Evolutionary conservation across 2,113 vertebrate species (phyloP).

Genomic region (Cinclus mexicanus): DNA sequence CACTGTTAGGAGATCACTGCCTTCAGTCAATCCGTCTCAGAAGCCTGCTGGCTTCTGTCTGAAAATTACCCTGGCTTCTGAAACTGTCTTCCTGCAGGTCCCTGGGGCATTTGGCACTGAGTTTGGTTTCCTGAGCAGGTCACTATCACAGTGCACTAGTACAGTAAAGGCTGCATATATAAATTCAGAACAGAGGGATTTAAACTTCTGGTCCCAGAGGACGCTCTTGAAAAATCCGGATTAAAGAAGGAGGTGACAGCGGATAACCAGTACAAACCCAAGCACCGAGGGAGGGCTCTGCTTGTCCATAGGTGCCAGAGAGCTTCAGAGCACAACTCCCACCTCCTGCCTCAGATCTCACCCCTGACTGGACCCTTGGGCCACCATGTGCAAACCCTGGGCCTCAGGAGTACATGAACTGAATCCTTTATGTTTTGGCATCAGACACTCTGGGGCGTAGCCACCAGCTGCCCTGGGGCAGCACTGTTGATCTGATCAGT

Average conservation of each 20-base stretch:
- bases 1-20: background rate
- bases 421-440: background rate
- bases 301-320: background rate
- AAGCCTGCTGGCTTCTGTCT: background rate
- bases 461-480: background rate
- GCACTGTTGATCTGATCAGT: background rate
- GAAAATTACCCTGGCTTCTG: background rate
- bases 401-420: too few species aligned
- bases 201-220: background rate
- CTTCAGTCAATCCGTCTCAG: background rate
- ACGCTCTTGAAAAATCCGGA: background rate
- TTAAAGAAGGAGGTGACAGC: background rate
- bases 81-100: background rate
- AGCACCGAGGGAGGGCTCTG: background rate
- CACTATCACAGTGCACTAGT: fast-evolving
- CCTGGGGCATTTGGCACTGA: background rate
- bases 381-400: background rate
- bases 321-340: background rate
- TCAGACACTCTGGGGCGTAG: background rate
- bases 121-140: background rate
- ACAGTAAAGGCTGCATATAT: background rate
- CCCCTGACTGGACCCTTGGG: background rate
- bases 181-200: background rate
- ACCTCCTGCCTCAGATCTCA: background rate
- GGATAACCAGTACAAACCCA: background rate